Conservation (phyloP, 2,113 vertebrate genomes). For the Porphyrio hochstetteri region DNA sequence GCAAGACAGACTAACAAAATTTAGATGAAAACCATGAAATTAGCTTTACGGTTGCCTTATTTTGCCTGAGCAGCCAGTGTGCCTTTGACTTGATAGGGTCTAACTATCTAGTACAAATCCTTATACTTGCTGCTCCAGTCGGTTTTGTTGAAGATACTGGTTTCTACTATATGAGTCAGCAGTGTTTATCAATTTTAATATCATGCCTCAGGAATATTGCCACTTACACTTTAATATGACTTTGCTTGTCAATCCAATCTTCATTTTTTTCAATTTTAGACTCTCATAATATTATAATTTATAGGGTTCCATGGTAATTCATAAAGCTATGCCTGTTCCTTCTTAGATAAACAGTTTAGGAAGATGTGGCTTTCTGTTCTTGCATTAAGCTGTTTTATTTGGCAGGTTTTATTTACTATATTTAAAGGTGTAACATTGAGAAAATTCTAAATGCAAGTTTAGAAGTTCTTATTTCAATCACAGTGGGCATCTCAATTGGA, state of each 20-base stretch:
- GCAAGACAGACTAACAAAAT: neutral
- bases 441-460: conserved; percentile 12
- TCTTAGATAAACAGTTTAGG: neutral
- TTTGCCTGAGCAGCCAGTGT: conserved; percentile 7
- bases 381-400: neutral
- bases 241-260: neutral
- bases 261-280: neutral
- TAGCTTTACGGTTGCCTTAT: neutral
- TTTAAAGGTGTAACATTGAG: neutral
- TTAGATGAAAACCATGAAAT: neutral
- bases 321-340: neutral
- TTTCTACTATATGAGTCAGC: conserved; percentile 36
- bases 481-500: neutral
- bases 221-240: conserved; percentile 30
- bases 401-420: neutral
- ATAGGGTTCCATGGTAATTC: neutral
- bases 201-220: conserved; percentile 25
- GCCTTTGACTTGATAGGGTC: neutral
- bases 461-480: conserved; percentile 3
- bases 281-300: neutral
- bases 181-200: conserved; percentile 42
- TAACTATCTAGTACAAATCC: conserved; percentile 26
- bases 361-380: neutral
- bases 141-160: conserved; percentile 20
- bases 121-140: conserved; percentile 30